Conservation (phyloP, 2,888 invertebrate species). For the Agrypnus murinus region DNA sequence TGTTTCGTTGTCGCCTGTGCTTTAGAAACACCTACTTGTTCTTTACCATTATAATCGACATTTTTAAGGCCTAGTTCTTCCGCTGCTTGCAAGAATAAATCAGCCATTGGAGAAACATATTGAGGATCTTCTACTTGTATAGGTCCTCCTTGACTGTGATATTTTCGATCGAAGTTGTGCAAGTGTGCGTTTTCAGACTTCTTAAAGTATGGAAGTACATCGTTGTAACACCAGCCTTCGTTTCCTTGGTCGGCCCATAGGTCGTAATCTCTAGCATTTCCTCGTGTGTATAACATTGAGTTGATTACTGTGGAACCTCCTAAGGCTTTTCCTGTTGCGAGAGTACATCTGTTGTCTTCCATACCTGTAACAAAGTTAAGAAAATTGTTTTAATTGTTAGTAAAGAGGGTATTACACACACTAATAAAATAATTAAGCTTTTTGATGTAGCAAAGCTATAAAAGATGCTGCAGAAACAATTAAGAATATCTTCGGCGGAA, state of each 20-base stretch:
- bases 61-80: conserved; percentile 76
- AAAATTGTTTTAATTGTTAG: neutral
- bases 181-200: conserved; percentile 84
- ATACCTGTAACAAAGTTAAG: conserved; percentile 58
- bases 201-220: conserved; percentile 84
- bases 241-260: conserved; percentile 83
- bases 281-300: conserved; percentile 87
- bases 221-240: conserved; percentile 82
- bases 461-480: too few species aligned
- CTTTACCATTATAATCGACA: conserved; percentile 78
- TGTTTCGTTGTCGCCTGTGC: conserved; percentile 79
- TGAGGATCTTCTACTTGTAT: conserved; percentile 72
- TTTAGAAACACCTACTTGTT: conserved; percentile 77
- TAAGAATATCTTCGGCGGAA: too few species aligned
- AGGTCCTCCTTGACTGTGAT: conserved; percentile 76
- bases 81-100: conserved; percentile 77
- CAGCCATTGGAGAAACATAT: conserved; percentile 42
- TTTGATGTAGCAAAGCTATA: too few species aligned
- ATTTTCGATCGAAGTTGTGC: conserved; percentile 73
- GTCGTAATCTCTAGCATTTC: conserved; percentile 83
- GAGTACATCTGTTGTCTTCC: conserved; percentile 60
- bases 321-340: conserved; percentile 80
- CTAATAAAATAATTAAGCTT: too few species aligned
- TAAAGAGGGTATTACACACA: too few species aligned
- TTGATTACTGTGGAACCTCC: conserved; percentile 89